Percentiles rank a stretch among this genome's conserved stretches.
Evolutionary conservation across 2,113 vertebrate genomes (phyloP).

Genomic region (Smithornis capensis): DNA sequence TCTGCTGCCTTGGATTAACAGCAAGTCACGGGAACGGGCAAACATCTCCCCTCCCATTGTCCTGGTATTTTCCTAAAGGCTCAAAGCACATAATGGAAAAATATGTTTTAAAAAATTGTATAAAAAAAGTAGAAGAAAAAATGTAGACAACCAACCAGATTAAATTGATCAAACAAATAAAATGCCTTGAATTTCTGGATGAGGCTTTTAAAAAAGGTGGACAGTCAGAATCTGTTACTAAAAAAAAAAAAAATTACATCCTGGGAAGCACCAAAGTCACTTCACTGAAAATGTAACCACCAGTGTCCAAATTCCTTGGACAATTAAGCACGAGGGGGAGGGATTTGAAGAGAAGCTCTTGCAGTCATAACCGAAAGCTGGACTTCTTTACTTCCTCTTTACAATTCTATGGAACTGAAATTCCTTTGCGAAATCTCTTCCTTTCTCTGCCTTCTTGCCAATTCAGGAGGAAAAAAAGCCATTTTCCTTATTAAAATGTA

Average conservation of each 20-base stretch:
- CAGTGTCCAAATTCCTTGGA: not conserved
- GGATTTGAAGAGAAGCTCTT: not conserved
- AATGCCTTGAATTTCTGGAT: not conserved
- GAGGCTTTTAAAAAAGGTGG: not conserved
- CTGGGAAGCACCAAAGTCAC: not conserved
- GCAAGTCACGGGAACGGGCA: not conserved
- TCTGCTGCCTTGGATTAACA: constrained; percentile 23
- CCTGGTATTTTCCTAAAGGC: constrained; percentile 16
- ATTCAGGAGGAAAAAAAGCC: not conserved
- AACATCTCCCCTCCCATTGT: not conserved
- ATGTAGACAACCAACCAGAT: not conserved
- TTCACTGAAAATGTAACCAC: not conserved
- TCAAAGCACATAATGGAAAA: not conserved
- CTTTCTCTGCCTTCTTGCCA: not conserved
- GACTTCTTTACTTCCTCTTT: not conserved
- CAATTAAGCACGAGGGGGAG: not conserved
- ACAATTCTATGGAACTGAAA: not conserved
- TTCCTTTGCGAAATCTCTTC: not conserved
- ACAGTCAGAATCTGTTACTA: not conserved
- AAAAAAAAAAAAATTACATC: not conserved
- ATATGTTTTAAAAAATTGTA: not conserved
- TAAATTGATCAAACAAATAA: not conserved
- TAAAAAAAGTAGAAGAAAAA: not conserved
- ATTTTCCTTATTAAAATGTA: not conserved
- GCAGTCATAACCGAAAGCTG: not conserved